Evolutionary conservation across 1,140 invertebrate species (phyloP).

Genomic region (Bombyx mandarina): DNA sequence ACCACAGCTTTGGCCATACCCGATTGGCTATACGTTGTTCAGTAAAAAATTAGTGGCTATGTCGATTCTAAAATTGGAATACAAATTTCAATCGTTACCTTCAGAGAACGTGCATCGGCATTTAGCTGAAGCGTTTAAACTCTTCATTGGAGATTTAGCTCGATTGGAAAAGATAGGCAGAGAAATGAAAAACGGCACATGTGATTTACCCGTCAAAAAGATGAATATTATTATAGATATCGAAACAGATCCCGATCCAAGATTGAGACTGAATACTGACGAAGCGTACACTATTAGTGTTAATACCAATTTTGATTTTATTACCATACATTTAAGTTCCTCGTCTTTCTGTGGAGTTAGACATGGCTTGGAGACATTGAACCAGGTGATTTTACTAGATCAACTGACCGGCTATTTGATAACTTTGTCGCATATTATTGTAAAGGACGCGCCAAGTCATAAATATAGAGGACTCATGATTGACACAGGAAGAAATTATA

Average conservation of each 20-base stretch:
- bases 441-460: constrained; percentile 74
- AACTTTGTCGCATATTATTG: constrained; percentile 69
- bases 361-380: constrained; percentile 83
- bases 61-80: constrained; percentile 54
- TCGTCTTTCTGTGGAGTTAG: constrained; percentile 81
- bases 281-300: constrained; percentile 80
- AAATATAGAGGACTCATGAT: constrained; percentile 81
- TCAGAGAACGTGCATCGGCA: constrained; percentile 40
- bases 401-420: constrained; percentile 71
- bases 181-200: constrained; percentile 14
- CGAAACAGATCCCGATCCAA: constrained; percentile 61
- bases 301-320: constrained; percentile 52
- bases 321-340: constrained; percentile 74
- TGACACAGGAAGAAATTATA: constrained; percentile 83
- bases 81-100: constrained; percentile 54
- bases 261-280: constrained; percentile 77
- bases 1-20: constrained; percentile 71
- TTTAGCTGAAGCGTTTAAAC: constrained; percentile 42
- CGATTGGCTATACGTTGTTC: constrained; percentile 64
- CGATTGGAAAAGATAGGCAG: constrained; percentile 26
- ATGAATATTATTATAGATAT: constrained; percentile 66
- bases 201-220: constrained; percentile 29
- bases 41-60: constrained; percentile 42
- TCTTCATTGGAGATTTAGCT: constrained; percentile 33
- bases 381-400: constrained; percentile 82